Base-by-base conservation (phyloP, 35 echinoderm and acorn worm genomes). In the Apostichopus parvimensis region DNA sequence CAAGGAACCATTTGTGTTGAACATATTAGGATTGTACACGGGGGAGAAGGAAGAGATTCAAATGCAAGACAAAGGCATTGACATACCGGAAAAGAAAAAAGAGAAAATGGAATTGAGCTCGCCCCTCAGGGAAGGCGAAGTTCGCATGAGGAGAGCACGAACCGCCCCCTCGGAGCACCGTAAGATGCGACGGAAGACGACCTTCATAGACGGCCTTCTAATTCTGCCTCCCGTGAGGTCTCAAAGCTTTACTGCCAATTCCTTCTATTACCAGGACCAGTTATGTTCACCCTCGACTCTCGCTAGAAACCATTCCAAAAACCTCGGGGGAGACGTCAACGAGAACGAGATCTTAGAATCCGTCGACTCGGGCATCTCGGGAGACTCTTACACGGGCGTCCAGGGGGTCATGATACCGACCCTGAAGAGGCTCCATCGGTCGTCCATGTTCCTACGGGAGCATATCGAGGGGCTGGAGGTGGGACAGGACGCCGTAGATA, bases 21-120 rank as follows among this genome's bases (percentile, higher is more conserved):
- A 84, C 57, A 58, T 84, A 22, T 84, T 84, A 84, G 81, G 81
- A 21, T 21, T 84, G 58, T 84, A 84, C 15, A 56, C 55, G 0
- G n/a, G 54, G 17, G 81, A 84, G 6, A 58, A 5, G 7, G 56
- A 84, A 23, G 71, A 75, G 21, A 75, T 75, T 75, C 17, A 2
- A 3, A 24, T 14, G 6, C 14, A n/a, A 75, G 23, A 59, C 18
- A 58, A 84, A n/a, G 81, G 58, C 0, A 5, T 5, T 45, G 6
- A 80, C 9, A 60, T 45, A 45, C 34, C 34, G 34, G 2, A 45
- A 1, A 84, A 23, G 52, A 26, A 56, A 0, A 6, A 56, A 84
- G 18, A 58, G 4, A 58, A 84, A 20, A 84, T 55, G 15, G 81
- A 84, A 58, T 18, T 8, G 5, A 9, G 17, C 1, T n/a, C 56